Base-by-base conservation (phyloP, 37 sponge, comb jelly and placozoan genomes). In the Spongia lamella region DNA sequence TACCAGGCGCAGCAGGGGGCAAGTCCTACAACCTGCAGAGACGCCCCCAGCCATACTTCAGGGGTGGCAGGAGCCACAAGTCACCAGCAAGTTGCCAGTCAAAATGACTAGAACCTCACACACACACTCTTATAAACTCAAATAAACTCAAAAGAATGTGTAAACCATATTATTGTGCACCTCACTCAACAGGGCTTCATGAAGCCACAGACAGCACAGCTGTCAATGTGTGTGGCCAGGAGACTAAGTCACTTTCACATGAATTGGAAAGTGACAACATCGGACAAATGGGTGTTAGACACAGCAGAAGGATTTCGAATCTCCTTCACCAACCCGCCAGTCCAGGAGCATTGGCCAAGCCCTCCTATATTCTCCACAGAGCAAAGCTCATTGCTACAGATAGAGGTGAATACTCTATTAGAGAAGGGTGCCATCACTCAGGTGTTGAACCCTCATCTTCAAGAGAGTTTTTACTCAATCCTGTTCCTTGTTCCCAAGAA, bases 211-310 rank as follows among this genome's bases (percentile, higher is more conserved):
- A n/a, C n/a, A n/a, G n/a, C n/a, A n/a, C n/a, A n/a, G n/a, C n/a
- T n/a, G n/a, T n/a, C n/a, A n/a, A 14, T 52, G 17, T n/a, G n/a
- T n/a, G n/a, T 66, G 24, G 79, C 79, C n/a, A 57, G 79, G 17
- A 63, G 79, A 52, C 52, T 40, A 66, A 26, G 47, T 26, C 63
- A 31, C 3, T 70, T 62, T 63, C 24, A 57, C 1, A 15, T 3
- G 7, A 70, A 69, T 21, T 79, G 80, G 80, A 31, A 33, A 30
- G 38, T 62, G 20, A 39, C 70, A 11, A 79, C 80, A 25, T 11
- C 70, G 2, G 72, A 79, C 71, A 59, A 32, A 1, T 79, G 80
- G 80, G 62, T 57, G 19, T 39, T 66, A 20, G 13, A 61, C 61
- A 60, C 61, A n/a, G 17, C 26, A 13, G 29, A 60, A 30, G 61